Conservation (phyloP, 2,113 vertebrate species). For the Dunckerocampus dactyliophorus region DNA sequence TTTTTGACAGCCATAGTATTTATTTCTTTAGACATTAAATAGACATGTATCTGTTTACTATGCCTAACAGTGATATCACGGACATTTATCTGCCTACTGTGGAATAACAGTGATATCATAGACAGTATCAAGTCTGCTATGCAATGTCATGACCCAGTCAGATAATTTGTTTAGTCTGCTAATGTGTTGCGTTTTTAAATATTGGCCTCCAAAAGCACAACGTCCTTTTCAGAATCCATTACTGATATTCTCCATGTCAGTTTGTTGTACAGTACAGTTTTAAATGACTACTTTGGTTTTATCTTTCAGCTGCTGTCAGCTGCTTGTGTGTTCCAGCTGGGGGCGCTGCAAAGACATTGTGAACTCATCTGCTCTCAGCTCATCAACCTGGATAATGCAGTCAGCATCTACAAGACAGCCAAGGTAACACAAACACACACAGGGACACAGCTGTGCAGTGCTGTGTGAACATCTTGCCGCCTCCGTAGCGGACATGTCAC, state of each 20-base stretch:
- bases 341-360: constrained; percentile 87
- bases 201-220: not conserved
- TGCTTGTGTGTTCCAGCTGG: constrained; percentile 88
- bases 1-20: too few species aligned
- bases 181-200: not conserved
- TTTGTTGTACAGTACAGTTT: not conserved
- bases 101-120: too few species aligned
- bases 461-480: not conserved
- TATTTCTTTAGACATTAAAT: not conserved
- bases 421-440: constrained; percentile 74
- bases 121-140: too few species aligned
- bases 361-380: constrained; percentile 87
- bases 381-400: constrained; percentile 83
- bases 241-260: not conserved
- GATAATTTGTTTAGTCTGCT: too few species aligned
- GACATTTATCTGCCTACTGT: too few species aligned
- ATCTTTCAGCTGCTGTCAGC: constrained; percentile 81
- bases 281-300: not conserved
- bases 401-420: constrained; percentile 88
- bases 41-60: too few species aligned
- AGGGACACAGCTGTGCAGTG: too few species aligned
- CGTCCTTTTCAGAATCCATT: not conserved
- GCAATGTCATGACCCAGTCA: too few species aligned
- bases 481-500: not conserved
- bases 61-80: too few species aligned